These are phyloP conservation scores for Emydoidea blandingii DNA, from an alignment of 2,797 vertebrate species.

Conservation along the genomic window DNA sequence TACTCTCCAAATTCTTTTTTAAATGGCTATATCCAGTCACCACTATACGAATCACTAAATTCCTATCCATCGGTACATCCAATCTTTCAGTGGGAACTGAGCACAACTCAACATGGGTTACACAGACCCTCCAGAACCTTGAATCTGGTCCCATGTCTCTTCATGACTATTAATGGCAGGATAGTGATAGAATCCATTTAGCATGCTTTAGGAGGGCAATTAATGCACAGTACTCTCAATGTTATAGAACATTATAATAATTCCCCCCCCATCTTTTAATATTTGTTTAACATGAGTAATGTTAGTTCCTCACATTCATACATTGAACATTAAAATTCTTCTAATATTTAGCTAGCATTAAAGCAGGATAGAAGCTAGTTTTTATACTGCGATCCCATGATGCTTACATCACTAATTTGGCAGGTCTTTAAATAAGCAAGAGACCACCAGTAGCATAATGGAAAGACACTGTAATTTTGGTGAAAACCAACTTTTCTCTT, in stretches of 20 bases:
- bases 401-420: not conserved
- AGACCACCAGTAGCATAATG: not conserved
- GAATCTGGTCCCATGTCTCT: not conserved
- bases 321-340: not conserved
- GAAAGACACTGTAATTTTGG: not conserved
- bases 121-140: not conserved
- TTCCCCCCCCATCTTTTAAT: not conserved
- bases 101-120: not conserved
- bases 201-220: slow-evolving; percentile 4
- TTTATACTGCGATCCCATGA: not conserved
- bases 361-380: slow-evolving; percentile 11
- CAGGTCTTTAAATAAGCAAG: slow-evolving; percentile 4
- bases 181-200: not conserved
- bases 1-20: not conserved
- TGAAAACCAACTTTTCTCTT: not conserved
- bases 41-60: not conserved
- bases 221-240: not conserved
- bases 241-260: not conserved
- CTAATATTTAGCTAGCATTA: not conserved
- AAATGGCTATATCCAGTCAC: not conserved
- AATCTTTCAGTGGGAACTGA: not conserved
- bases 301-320: not conserved
- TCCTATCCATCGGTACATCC: not conserved
- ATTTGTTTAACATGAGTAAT: not conserved
- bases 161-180: not conserved